Base-by-base conservation (phyloP, 2,888 invertebrate species). In the Drosophila bunnanda region DNA sequence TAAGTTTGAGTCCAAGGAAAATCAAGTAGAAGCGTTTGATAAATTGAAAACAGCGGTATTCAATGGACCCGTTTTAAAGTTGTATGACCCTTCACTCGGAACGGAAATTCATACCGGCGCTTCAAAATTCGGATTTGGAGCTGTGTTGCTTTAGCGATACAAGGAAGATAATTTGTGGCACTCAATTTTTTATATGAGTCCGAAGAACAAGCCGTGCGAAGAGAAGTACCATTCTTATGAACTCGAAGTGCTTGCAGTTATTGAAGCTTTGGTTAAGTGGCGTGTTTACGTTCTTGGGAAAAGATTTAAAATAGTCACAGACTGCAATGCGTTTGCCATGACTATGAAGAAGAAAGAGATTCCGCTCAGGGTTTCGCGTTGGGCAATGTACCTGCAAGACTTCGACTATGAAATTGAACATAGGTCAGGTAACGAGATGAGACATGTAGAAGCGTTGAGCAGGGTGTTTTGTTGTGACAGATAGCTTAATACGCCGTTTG, bases 381-480 rank as follows among this genome's bases (percentile, higher is more conserved):
- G 25, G 25, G 25, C 25, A 25, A 25, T 25, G 25, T 25, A 25
- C 25, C 25, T 25, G 2, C 25, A 25, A 25, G 25, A 25, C 20
- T 10, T n/a, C n/a, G n/a, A n/a, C n/a, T n/a, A n/a, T n/a, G 48
- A 30, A 48, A 48, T 48, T 9, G 30, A 46, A 28, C 46, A 46
- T 28, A 46, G 28, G 7, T 17, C 17, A 7, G 17, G 17, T 48
- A 22, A 6, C 7, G n/a, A 28, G n/a, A 46, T 43, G 20, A 22
- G 22, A 22, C 22, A 22, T 22, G 43, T 22, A 12, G 43, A 43
- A 8, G 20, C 43, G 12, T 30, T n/a, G 6, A 58, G 64, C 25
- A n/a, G 64, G 30, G 25, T 58, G 1, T 43, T 41, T 32, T 30
- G 25, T 59, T 41, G 13, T 53, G 28, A 28, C 8, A 13, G 28